A percentile compares a stretch with the other conserved stretches of the same genome.
Evolutionary conservation across 2,888 invertebrate species (phyloP).

Genomic region (Rugalucina vietnamica): DNA sequence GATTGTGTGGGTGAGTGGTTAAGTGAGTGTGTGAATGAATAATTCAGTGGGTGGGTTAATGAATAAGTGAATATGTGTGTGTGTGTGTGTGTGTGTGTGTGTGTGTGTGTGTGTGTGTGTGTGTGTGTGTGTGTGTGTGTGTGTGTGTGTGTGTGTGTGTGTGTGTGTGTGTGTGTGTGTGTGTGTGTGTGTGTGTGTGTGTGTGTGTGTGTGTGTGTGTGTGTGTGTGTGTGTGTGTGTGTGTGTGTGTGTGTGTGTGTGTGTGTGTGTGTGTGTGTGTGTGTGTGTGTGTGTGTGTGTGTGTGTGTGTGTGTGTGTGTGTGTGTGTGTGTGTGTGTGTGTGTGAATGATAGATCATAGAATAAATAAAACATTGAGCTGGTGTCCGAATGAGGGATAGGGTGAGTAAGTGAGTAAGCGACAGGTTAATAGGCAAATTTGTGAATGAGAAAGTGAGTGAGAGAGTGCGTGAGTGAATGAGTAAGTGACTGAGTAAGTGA

Average conservation of each 20-base stretch:
- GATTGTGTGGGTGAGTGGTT: not conserved
- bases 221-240: not conserved
- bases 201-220: not conserved
- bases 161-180: not conserved
- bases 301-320: not conserved
- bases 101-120: not conserved
- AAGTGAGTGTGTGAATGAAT: not conserved
- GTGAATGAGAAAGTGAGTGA: not conserved
- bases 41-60: not conserved
- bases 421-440: too few relatives aligned
- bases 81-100: not conserved
- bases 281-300: not conserved
- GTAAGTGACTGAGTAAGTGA: conserved; percentile 11
- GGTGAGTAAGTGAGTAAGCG: not conserved
- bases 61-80: not conserved
- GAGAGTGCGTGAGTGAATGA: conserved; percentile 3
- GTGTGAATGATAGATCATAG: not conserved
- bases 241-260: not conserved
- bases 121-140: not conserved
- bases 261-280: not conserved
- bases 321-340: not conserved
- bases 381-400: not conserved
- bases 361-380: too few relatives aligned
- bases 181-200: not conserved
- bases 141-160: not conserved